Evolutionary conservation across 1,140 invertebrate genomes (phyloP).

Genomic region (Pseudoatta argentina): DNA sequence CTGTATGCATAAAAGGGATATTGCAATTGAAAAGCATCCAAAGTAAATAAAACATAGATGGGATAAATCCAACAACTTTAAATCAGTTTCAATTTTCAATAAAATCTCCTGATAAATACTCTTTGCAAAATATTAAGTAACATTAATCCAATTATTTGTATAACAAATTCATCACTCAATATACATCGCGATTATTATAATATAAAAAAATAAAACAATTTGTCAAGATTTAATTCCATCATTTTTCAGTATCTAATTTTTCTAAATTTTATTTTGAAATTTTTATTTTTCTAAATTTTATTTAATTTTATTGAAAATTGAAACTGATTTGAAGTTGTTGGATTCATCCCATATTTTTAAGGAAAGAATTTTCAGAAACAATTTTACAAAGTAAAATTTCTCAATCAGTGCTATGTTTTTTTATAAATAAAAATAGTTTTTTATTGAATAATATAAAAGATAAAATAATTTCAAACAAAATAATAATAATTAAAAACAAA

Average conservation of each 20-base stretch:
- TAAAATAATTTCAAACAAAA: neutral
- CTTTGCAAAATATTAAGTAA: neutral
- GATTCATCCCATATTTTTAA: neutral
- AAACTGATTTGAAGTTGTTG: neutral
- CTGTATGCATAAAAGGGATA: no score
- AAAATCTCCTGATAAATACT: neutral
- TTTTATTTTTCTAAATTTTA: no score
- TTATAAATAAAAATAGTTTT: neutral
- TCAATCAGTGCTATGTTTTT: conserved; percentile 29
- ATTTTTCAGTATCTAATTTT: no score
- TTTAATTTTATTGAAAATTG: neutral
- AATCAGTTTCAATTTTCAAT: neutral
- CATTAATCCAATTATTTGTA: neutral
- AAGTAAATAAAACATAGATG: neutral
- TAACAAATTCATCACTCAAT: neutral
- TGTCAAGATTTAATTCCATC: no score
- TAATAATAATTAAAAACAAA: neutral
- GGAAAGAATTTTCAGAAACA: neutral
- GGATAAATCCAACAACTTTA: neutral
- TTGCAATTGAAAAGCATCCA: no score
- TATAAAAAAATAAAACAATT: neutral
- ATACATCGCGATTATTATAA: neutral
- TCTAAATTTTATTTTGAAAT: no score
- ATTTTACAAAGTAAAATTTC: neutral
- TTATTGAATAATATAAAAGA: conserved; percentile 1